These are phyloP conservation scores for Forbesichthys agassizii DNA, from an alignment of 2,113 vertebrate genomes.

Conservation along the genomic window DNA sequence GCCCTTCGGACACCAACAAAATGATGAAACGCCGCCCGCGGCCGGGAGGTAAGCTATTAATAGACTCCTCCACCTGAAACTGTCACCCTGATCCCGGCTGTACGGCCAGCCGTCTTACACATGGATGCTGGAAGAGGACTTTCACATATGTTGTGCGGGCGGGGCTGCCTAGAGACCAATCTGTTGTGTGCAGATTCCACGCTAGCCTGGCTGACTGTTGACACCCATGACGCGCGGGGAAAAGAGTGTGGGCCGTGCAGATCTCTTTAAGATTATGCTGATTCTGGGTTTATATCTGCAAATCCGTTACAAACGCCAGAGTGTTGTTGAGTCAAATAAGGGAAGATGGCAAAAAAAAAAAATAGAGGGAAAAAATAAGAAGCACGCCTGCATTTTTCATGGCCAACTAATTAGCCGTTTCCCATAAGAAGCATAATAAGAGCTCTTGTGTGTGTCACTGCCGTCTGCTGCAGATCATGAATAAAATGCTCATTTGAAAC, in stretches of 20 bases:
- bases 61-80: constrained; percentile 82
- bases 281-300: constrained; percentile 40
- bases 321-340: constrained; percentile 54
- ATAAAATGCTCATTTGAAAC: constrained; percentile 69
- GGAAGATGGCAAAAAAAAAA: constrained; percentile 38
- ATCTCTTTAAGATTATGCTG: constrained; percentile 38
- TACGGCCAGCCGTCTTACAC: constrained; percentile 55
- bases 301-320: constrained; percentile 40
- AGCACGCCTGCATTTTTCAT: constrained; percentile 63
- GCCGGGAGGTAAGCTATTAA: constrained; percentile 82
- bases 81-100: constrained; percentile 76
- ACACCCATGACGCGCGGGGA: constrained; percentile 5
- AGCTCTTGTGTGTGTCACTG: constrained; percentile 55
- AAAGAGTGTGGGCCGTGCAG: constrained; percentile 24
- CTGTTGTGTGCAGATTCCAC: constrained; percentile 3
- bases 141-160: constrained; percentile 45
- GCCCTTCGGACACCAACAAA: constrained; percentile 75
- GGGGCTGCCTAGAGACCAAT: constrained; percentile 21
- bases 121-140: constrained; percentile 51
- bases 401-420: constrained; percentile 67
- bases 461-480: constrained; percentile 64
- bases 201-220: constrained; percentile 25
- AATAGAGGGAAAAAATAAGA: constrained; percentile 26
- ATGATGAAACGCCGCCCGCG: constrained; percentile 80
- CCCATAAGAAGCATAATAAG: constrained; percentile 61